Conservation (phyloP, 2,888 invertebrate species). For the Eristalis pertinax region DNA sequence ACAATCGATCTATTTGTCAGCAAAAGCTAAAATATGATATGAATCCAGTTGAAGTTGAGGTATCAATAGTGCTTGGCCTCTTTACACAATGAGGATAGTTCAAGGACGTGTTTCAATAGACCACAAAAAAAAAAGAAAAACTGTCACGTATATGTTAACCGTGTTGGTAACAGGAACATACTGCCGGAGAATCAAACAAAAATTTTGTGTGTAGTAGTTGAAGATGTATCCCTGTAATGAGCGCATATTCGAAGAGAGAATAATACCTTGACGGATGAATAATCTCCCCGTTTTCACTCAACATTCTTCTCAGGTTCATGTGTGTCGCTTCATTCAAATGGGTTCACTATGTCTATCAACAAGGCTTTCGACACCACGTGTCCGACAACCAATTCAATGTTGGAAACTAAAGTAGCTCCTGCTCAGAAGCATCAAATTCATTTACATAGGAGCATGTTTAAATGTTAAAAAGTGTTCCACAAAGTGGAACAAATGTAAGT, state of each 20-base stretch:
- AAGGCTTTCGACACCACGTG: not conserved
- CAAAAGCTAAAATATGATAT: conserved; percentile 13
- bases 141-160: conserved; percentile 49
- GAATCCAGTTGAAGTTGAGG: conserved; percentile 28
- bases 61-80: conserved; percentile 40
- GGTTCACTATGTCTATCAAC: not conserved
- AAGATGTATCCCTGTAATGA: not conserved
- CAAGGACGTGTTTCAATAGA: conserved; percentile 46
- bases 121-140: conserved; percentile 16
- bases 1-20: conserved; percentile 26
- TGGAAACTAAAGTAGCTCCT: too few relatives aligned
- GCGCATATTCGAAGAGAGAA: not conserved
- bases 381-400: too few relatives aligned
- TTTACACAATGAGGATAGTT: conserved; percentile 33
- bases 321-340: not conserved
- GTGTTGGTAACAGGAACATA: conserved; percentile 30
- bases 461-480: not conserved
- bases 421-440: too few relatives aligned
- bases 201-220: conserved; percentile 46
- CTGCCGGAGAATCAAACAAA: conserved; percentile 26
- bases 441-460: too few relatives aligned
- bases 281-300: not conserved
- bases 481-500: not conserved
- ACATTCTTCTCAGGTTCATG: not conserved
- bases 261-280: not conserved